These are phyloP conservation scores for Blastobasis lacticolella DNA, from an alignment of 2,888 invertebrate genomes.

Conservation along the genomic window DNA sequence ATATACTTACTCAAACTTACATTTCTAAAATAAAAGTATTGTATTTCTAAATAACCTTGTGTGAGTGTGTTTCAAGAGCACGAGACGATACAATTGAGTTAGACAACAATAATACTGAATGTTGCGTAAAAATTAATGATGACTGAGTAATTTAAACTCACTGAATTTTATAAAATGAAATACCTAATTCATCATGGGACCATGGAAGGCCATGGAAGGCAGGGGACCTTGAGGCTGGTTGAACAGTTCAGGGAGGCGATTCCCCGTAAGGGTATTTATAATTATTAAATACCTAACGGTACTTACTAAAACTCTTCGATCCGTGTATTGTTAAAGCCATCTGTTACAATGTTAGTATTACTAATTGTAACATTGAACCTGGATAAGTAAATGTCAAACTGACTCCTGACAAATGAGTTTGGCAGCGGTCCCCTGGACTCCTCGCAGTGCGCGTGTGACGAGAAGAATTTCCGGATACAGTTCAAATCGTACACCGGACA, in stretches of 20 bases:
- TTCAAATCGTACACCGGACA: slow-evolving; percentile 11
- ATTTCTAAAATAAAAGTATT: too few relatives aligned
- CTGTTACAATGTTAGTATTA: slow-evolving; percentile 9
- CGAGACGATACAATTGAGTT: too few relatives aligned
- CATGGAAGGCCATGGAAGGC: too few relatives aligned
- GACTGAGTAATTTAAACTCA: too few relatives aligned
- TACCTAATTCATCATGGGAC: not conserved
- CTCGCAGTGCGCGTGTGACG: slow-evolving; percentile 1
- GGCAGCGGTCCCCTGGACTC: slow-evolving; percentile 2
- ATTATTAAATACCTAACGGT: not conserved
- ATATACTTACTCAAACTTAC: too few relatives aligned
- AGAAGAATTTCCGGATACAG: slow-evolving; percentile 3
- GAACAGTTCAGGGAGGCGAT: too few relatives aligned
- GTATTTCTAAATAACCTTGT: too few relatives aligned
- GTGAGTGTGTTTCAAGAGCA: too few relatives aligned
- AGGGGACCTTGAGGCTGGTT: too few relatives aligned
- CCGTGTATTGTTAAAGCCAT: slow-evolving; percentile 17
- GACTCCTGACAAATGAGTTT: slow-evolving; percentile 5
- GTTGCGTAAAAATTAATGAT: too few relatives aligned
- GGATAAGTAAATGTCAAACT: not conserved
- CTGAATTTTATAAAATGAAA: not conserved
- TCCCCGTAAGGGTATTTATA: not conserved
- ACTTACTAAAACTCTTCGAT: slow-evolving; percentile 16
- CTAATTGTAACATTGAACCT: slow-evolving; percentile 10
- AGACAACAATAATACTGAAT: too few relatives aligned